phyloP scores from a whole-genome alignment of 2,797 vertebrate genomes.

The Xiphophorus birchmanni region DNA sequence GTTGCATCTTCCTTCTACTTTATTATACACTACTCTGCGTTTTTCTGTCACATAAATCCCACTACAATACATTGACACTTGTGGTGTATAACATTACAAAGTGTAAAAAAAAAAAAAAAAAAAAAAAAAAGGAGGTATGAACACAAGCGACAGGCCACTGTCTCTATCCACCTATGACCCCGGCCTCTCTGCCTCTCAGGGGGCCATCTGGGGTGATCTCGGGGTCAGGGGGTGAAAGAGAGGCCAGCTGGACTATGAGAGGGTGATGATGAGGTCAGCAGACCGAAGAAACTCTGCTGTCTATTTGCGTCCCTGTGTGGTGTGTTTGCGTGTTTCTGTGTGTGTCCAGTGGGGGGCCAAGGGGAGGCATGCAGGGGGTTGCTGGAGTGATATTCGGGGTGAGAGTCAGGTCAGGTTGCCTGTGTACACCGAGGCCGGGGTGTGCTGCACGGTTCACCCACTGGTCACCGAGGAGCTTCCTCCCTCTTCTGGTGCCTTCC shows the following conservation, averaged over 20 bases:
- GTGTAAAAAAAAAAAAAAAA: neutral
- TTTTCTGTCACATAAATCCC: neutral
- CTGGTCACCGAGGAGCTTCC: conserved; percentile 49
- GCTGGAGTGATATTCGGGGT: conserved; percentile 58
- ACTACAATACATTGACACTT: neutral
- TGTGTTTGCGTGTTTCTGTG: conserved; percentile 21
- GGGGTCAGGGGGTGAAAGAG: conserved; percentile 84
- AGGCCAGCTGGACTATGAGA: conserved; percentile 82
- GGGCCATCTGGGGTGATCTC: conserved; percentile 74
- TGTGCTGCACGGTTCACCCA: conserved; percentile 53
- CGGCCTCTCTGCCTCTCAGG: conserved; percentile 45
- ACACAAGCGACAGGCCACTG: neutral
- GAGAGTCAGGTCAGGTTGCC: conserved; percentile 69
- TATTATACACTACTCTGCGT: neutral
- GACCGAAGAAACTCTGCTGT: conserved; percentile 58
- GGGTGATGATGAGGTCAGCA: conserved; percentile 75
- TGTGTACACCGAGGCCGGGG: conserved; percentile 49
- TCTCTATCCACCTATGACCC: conserved; percentile 46
- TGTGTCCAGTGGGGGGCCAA: conserved; percentile 12
- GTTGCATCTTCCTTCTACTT: neutral
- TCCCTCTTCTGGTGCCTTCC: conserved; percentile 23
- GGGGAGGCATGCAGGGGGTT: conserved; percentile 13
- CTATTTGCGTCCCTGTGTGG: conserved; percentile 22
- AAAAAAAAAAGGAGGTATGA: neutral
- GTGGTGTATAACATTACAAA: neutral